Percentiles rank a stretch among this genome's conserved stretches.
phyloP scores from a whole-genome alignment of 2,113 vertebrate genomes.

The Argyrosomus japonicus region DNA sequence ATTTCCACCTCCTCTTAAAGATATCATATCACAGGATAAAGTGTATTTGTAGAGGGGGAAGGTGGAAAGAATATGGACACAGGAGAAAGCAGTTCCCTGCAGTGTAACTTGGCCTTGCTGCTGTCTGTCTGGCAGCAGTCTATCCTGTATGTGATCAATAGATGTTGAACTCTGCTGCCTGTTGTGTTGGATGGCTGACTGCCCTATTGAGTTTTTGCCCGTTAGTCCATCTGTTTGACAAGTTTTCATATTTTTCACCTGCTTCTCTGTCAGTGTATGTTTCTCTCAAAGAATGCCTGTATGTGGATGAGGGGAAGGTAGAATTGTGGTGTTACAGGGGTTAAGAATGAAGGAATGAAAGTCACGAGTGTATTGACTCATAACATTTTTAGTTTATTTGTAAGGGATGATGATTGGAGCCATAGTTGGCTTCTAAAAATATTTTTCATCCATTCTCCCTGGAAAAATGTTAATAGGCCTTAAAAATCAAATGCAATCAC shows the following conservation, averaged over 20 bases:
- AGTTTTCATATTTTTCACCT: background rate
- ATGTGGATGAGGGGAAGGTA: background rate
- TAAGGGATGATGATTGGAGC: background rate
- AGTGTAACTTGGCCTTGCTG: conserved; percentile 24
- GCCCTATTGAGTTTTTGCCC: conserved; percentile 6
- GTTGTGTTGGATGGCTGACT: conserved; percentile 28
- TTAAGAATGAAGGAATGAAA: background rate
- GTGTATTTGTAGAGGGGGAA: background rate
- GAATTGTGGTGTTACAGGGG: background rate
- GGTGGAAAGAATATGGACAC: background rate
- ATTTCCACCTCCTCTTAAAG: conserved; percentile 9
- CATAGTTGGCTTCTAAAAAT: background rate
- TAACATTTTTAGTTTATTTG: background rate
- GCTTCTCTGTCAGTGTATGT: background rate
- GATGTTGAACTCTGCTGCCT: conserved; percentile 2
- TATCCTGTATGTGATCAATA: conserved; percentile 25
- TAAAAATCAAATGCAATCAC: no score
- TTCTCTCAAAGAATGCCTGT: background rate
- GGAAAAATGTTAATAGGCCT: background rate
- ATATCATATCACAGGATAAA: background rate
- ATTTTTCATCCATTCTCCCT: background rate
- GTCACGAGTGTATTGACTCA: background rate
- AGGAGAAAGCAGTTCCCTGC: conserved; percentile 18
- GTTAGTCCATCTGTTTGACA: conserved; percentile 36
- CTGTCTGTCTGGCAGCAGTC: conserved; percentile 31